A percentile compares a stretch with the other conserved stretches of the same genome.
These are phyloP conservation scores for Chymomyza fuscimana DNA, from an alignment of 2,888 invertebrate species.

Conservation along the genomic window DNA sequence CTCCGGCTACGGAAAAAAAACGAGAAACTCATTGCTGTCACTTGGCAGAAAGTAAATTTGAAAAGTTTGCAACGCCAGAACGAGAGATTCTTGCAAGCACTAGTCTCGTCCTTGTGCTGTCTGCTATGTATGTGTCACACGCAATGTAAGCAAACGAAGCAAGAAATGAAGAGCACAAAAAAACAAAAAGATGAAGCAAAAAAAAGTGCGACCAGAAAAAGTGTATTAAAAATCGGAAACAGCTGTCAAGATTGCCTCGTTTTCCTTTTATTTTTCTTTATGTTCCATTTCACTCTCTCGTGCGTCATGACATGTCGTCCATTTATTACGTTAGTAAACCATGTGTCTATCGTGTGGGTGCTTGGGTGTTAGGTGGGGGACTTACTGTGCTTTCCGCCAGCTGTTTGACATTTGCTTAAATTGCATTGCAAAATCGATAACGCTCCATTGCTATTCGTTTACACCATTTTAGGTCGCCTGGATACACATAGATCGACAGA, in stretches of 20 bases:
- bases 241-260: slow-evolving; percentile 63
- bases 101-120: slow-evolving; percentile 19
- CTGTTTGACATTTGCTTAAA: slow-evolving; percentile 18
- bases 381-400: slow-evolving; percentile 7
- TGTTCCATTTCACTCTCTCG: slow-evolving; percentile 19
- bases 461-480: slow-evolving; percentile 88
- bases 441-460: slow-evolving; percentile 35
- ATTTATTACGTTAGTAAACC: slow-evolving; percentile 56
- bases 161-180: slow-evolving; percentile 23
- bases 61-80: slow-evolving; percentile 62
- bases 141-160: slow-evolving; percentile 56
- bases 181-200: slow-evolving; percentile 8
- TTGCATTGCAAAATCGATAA: not conserved
- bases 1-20: slow-evolving; percentile 22
- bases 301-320: slow-evolving; percentile 59
- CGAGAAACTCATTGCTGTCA: slow-evolving; percentile 74
- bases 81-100: slow-evolving; percentile 53
- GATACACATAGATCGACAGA: slow-evolving; percentile 96
- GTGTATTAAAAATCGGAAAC: slow-evolving; percentile 73
- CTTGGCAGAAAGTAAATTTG: slow-evolving; percentile 69
- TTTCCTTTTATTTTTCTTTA: slow-evolving; percentile 12
- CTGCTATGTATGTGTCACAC: slow-evolving; percentile 45
- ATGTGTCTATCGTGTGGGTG: slow-evolving; percentile 19
- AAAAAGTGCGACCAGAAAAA: slow-evolving; percentile 39
- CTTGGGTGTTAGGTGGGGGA: slow-evolving; percentile 6